Percentiles rank a stretch among this genome's conserved stretches.
Conservation (phyloP, 2,888 invertebrate genomes). For the Acleris laterana region DNA sequence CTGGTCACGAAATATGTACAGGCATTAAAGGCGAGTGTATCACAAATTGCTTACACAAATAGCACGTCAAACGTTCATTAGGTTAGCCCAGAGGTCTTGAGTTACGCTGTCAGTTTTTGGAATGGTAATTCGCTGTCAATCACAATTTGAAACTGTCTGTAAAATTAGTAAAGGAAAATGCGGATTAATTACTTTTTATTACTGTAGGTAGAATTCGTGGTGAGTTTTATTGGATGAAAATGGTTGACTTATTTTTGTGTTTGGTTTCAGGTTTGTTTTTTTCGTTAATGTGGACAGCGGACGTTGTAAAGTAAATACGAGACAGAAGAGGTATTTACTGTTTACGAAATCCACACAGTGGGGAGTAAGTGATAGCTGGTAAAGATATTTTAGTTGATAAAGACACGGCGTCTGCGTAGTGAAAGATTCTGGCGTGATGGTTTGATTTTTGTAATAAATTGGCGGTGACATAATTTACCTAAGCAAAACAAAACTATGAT, state of each 20-base stretch:
- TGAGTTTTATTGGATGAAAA: constrained; percentile 25
- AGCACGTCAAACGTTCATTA: constrained; percentile 46
- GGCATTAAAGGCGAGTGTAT: constrained; percentile 35
- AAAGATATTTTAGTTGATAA: not conserved
- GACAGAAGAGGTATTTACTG: constrained; percentile 67
- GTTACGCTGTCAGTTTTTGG: constrained; percentile 27
- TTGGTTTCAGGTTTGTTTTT: constrained; percentile 40
- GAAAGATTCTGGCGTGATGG: too few species aligned
- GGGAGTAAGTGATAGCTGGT: constrained; percentile 64
- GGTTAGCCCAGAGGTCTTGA: constrained; percentile 31
- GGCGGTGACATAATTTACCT: too few species aligned
- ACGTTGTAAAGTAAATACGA: constrained; percentile 47
- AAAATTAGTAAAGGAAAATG: constrained; percentile 40
- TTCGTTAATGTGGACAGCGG: constrained; percentile 44
- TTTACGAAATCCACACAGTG: constrained; percentile 69
- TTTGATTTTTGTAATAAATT: too few species aligned
- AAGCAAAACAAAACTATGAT: too few species aligned
- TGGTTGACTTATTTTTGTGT: constrained; percentile 22
- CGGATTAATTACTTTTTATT: constrained; percentile 43
- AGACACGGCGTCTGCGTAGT: too few species aligned
- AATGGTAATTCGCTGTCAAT: constrained; percentile 24
- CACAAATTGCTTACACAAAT: constrained; percentile 51
- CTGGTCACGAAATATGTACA: constrained; percentile 25
- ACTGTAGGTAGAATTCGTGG: constrained; percentile 44
- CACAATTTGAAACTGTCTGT: constrained; percentile 26